Conservation (phyloP, 37 sponge, comb jelly and placozoan genomes). For the Diacarnus erythraeanus region DNA sequence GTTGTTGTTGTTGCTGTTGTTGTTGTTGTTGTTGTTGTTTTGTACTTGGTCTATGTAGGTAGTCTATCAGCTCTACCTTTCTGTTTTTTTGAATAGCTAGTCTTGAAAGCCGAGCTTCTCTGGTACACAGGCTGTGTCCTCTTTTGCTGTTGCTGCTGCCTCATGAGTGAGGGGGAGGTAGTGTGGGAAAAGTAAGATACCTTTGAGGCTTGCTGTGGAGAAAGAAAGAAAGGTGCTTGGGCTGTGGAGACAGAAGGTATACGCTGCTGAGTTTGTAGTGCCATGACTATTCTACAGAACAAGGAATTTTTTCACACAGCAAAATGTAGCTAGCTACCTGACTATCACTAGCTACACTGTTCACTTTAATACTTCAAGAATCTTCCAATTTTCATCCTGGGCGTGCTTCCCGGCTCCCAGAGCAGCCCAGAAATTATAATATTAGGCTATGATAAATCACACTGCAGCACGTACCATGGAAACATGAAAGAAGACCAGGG, state of each 20-base stretch:
- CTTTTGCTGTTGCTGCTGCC: not conserved
- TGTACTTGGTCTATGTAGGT: too few relatives aligned
- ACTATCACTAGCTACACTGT: not conserved
- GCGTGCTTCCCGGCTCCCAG: not conserved
- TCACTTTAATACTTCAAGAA: too few relatives aligned
- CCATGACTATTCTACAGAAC: too few relatives aligned
- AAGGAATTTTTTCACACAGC: too few relatives aligned
- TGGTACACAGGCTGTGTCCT: not conserved
- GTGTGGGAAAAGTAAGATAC: not conserved
- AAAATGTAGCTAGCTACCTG: too few relatives aligned
- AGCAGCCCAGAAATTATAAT: not conserved
- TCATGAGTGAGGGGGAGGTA: not conserved
- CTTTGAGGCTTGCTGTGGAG: not conserved
- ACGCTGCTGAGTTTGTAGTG: constrained; percentile 12
- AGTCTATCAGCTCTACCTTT: too few relatives aligned
- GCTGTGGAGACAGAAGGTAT: not conserved
- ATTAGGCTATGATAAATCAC: not conserved
- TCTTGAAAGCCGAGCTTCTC: not conserved
- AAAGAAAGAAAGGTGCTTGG: not conserved
- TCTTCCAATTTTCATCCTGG: too few relatives aligned
- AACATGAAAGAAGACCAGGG: not conserved
- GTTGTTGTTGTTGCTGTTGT: too few relatives aligned
- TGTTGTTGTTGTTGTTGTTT: too few relatives aligned
- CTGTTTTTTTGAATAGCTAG: not conserved
- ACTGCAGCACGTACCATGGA: not conserved